A percentile compares a stretch with the other conserved stretches of the same genome.
These are phyloP conservation scores for Gorilla gorilla DNA, from an alignment of 2,113 vertebrate genomes.

Conservation along the genomic window DNA sequence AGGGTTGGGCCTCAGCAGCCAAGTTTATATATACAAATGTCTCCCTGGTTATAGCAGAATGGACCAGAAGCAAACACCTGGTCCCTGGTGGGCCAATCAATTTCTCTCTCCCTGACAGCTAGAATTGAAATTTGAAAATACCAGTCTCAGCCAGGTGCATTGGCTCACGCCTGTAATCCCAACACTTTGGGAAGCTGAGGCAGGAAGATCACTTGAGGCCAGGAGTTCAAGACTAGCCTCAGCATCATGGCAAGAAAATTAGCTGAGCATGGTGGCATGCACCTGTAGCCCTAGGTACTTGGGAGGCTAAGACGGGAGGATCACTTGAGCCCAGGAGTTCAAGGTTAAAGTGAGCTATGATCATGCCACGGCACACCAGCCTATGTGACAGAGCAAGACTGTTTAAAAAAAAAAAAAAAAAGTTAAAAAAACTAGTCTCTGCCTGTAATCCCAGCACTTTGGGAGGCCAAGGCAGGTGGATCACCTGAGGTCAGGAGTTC, in stretches of 20 bases:
- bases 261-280: neutral
- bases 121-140: neutral
- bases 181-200: neutral
- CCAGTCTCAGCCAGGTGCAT: neutral
- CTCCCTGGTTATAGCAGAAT: neutral
- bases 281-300: neutral
- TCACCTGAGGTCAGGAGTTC: no score
- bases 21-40: neutral
- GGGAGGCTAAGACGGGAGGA: neutral
- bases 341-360: no score
- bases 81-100: neutral
- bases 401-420: no score
- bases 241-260: neutral
- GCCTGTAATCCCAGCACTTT: no score
- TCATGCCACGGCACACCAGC: no score
- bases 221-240: neutral
- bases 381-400: no score
- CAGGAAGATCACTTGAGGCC: neutral
- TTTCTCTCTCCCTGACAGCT: neutral
- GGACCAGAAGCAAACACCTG: neutral
- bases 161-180: neutral
- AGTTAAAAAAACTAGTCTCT: no score
- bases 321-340: no score
- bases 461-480: no score
- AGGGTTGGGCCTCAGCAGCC: neutral